phyloP scores from a whole-genome alignment of 2,113 vertebrate species.

The Charadrius vociferus region DNA sequence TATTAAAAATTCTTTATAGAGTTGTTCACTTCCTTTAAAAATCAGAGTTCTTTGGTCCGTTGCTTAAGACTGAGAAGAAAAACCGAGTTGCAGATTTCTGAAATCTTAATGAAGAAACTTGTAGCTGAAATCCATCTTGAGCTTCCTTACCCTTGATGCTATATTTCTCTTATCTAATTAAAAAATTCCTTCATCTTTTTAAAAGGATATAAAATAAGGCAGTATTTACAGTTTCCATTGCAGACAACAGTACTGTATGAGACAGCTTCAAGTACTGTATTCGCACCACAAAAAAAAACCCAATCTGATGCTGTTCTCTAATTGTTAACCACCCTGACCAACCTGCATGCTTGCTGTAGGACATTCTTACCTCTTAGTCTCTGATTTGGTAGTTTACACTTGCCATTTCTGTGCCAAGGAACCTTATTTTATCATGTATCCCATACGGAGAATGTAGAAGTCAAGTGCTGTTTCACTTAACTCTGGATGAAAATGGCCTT shows the following conservation, averaged over 20 bases:
- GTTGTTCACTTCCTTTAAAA: not conserved
- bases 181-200: not conserved
- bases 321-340: not conserved
- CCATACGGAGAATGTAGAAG: rapidly evolving
- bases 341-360: not conserved
- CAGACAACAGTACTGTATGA: not conserved
- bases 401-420: not conserved
- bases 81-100: not conserved
- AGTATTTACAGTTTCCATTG: not conserved
- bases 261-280: not conserved
- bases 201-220: not conserved
- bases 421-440: not conserved
- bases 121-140: not conserved
- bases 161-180: not conserved
- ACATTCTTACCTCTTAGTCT: not conserved
- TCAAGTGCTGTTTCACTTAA: not conserved
- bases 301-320: not conserved
- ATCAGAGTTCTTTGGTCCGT: not conserved
- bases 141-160: not conserved
- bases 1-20: not conserved
- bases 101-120: not conserved
- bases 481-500: not conserved
- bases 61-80: not conserved
- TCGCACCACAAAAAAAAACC: not conserved
- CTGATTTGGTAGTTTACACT: not conserved